phyloP scores from a whole-genome alignment of 2,797 vertebrate genomes.

The Staurois parvus region DNA sequence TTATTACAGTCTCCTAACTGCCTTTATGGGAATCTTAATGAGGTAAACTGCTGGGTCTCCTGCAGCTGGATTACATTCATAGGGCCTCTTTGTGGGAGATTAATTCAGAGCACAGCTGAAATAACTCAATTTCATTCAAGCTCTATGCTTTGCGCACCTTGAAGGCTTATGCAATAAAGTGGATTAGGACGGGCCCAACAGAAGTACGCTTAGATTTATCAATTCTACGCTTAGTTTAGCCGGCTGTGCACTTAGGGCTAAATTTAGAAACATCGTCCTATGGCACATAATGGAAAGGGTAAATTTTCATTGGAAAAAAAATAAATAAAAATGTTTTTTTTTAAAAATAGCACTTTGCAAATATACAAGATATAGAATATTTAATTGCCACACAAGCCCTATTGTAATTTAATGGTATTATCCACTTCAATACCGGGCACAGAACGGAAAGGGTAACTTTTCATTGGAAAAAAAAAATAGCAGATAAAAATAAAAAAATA shows the following conservation, averaged over 20 bases:
- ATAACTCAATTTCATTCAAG: constrained; percentile 33
- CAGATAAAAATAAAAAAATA: no score
- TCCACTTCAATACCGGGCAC: no score
- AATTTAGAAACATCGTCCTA: not conserved
- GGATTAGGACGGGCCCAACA: not conserved
- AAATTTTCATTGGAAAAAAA: no score
- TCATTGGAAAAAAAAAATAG: no score
- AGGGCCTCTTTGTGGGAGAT: constrained; percentile 18
- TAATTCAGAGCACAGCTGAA: constrained; percentile 8
- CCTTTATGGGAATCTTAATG: constrained; percentile 18
- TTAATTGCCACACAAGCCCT: no score
- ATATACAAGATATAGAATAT: no score
- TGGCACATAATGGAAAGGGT: no score
- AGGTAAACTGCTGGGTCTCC: constrained; percentile 12
- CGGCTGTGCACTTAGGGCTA: not conserved
- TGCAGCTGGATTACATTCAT: constrained; percentile 20
- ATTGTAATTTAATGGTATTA: no score
- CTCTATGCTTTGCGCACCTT: not conserved
- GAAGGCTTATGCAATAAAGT: constrained; percentile 20
- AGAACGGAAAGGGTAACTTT: no score
- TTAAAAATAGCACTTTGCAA: no score
- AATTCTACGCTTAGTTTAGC: not conserved
- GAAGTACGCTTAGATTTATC: not conserved
- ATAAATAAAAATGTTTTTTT: no score
- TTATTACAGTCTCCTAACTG: constrained; percentile 3